Evolutionary conservation across 2,113 vertebrate species (phyloP), one percentile per base, ranked within the genome.

Genomic region (Dicaeum eximium): DNA sequence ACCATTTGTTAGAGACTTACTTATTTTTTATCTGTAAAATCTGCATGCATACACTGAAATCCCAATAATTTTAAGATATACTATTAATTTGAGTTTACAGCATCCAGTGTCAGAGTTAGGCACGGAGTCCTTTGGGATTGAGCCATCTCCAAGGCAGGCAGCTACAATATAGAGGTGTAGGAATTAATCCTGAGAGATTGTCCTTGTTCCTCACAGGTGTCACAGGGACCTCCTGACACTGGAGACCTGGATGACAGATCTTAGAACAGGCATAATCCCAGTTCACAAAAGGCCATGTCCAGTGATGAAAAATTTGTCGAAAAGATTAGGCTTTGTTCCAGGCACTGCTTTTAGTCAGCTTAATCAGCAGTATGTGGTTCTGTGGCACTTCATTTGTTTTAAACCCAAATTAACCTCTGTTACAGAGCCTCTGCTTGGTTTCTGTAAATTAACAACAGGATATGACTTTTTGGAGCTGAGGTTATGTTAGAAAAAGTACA

Each of bases 381-480:
- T 64, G 40, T 67, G 69, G 48, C 19, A 85, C 65, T 92, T 94
- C 44, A 86, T 93, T 94, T 88, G 60, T 92, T 93, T 95, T 60
- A 90, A 91, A 93, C 44, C 31, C 44, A 89, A 87, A 87, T 89
- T 91, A 91, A 94, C 87, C 87, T 88, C 71, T 87, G 53, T 40
- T 87, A 65, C 18, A 69, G 37, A 90, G 28, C 53, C 8, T 91
- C 57, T 60, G 73, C 78, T 82, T 93, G 44, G 28, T 75, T 87
- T 85, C n/a, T 3, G 15, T 37, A 85, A 89, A 91, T 81, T 90
- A 93, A 57, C 66, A 75, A 53, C 0, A 10, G 50, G 6, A 81
- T 82, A 22, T 64, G 78, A 60, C 53, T 71, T 81, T 58, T 40
- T 91, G 57, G 2, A 8, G 17, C 48, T 79, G 48, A 89, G 81